Conservation (phyloP, 2,888 invertebrate species). For the Drosophila lacicola region DNA sequence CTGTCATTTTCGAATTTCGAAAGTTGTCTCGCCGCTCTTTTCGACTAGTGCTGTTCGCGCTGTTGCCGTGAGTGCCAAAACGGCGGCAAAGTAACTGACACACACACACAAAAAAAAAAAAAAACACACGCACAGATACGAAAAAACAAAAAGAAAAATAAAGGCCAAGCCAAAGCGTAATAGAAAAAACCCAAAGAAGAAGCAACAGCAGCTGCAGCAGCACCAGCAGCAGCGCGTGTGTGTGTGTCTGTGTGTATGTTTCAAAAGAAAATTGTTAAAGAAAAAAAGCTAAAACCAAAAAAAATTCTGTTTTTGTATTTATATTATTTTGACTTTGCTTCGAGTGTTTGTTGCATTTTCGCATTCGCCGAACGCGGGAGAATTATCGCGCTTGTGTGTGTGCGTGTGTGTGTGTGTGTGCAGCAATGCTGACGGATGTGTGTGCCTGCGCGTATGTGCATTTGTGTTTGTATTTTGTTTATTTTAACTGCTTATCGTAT, state of each 20-base stretch:
- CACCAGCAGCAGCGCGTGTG: slow-evolving; percentile 30
- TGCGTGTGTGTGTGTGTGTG: slow-evolving; percentile 7
- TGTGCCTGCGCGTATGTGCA: slow-evolving; percentile 17
- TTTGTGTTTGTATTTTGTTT: slow-evolving; percentile 49
- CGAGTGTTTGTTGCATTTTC: slow-evolving; percentile 29
- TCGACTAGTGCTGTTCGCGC: slow-evolving; percentile 55
- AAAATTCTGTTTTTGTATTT: slow-evolving; percentile 20
- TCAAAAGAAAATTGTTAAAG: slow-evolving; percentile 34
- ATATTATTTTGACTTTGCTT: slow-evolving; percentile 19
- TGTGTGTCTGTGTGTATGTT: neutral
- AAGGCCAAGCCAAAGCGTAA: slow-evolving; percentile 54
- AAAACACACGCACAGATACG: slow-evolving; percentile 24
- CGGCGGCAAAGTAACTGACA: slow-evolving; percentile 78
- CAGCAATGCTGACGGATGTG: slow-evolving; percentile 4
- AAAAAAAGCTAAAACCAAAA: slow-evolving; percentile 31
- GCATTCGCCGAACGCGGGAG: slow-evolving; percentile 40
- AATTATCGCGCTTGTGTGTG: slow-evolving; percentile 14
- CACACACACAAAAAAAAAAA: slow-evolving; percentile 34
- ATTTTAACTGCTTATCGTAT: slow-evolving; percentile 35
- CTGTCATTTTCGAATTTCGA: slow-evolving; percentile 73
- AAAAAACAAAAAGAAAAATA: slow-evolving; percentile 53
- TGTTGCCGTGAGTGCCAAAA: slow-evolving; percentile 76
- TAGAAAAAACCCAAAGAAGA: slow-evolving; percentile 55
- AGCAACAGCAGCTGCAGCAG: slow-evolving; percentile 60
- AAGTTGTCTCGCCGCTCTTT: slow-evolving; percentile 64